phyloP scores from a whole-genome alignment of 1,140 invertebrate species.

The Drosophila mojavensis region DNA sequence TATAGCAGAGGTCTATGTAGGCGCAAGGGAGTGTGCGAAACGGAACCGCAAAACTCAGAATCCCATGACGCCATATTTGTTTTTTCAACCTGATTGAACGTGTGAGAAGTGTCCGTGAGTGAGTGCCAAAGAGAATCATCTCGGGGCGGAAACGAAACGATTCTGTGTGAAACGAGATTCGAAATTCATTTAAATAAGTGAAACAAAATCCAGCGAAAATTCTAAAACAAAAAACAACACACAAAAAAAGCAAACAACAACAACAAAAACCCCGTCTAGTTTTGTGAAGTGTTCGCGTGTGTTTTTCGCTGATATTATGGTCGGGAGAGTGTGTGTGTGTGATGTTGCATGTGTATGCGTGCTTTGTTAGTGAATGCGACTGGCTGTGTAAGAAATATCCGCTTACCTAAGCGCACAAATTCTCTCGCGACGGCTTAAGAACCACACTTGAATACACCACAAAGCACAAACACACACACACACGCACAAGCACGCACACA shows the following conservation, averaged over 20 bases:
- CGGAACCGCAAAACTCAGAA: slow-evolving; percentile 47
- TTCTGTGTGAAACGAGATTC: slow-evolving; percentile 24
- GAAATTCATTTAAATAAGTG: slow-evolving; percentile 38
- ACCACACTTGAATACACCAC: slow-evolving; percentile 46
- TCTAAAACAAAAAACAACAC: slow-evolving; percentile 3
- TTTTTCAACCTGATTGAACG: slow-evolving; percentile 56
- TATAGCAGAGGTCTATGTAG: neutral
- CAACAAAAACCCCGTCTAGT: slow-evolving; percentile 8
- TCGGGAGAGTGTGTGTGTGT: slow-evolving; percentile 44
- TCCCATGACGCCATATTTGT: slow-evolving; percentile 74
- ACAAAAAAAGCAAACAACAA: neutral
- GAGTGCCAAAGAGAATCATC: slow-evolving; percentile 27
- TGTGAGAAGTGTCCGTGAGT: slow-evolving; percentile 32
- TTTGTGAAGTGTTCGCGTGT: slow-evolving; percentile 34
- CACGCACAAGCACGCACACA: slow-evolving; percentile 24
- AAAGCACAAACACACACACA: slow-evolving; percentile 39
- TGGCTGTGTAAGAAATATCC: slow-evolving; percentile 63
- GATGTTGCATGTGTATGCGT: slow-evolving; percentile 41
- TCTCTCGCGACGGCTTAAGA: slow-evolving; percentile 69
- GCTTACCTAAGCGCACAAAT: slow-evolving; percentile 78
- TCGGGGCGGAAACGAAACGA: slow-evolving; percentile 30
- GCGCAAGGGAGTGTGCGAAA: slow-evolving; percentile 44
- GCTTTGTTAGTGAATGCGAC: slow-evolving; percentile 54
- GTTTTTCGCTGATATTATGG: slow-evolving; percentile 50
- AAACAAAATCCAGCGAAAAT: slow-evolving; percentile 30